Evolutionary conservation across 2,113 vertebrate species (phyloP).

Genomic region (Bufo gargarizans): DNA sequence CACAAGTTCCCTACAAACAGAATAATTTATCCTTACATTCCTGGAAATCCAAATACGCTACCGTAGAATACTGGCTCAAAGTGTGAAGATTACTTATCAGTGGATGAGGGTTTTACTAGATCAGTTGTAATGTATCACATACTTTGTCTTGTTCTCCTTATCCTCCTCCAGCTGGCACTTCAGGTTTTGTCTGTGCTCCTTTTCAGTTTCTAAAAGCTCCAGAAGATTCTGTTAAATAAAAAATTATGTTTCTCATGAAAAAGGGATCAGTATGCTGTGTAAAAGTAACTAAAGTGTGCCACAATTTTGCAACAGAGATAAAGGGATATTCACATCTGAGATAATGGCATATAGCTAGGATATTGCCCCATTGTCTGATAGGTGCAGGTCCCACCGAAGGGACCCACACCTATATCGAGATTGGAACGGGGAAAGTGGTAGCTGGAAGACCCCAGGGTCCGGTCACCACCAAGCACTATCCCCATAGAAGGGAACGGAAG

Average conservation of each 20-base stretch:
- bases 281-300: too few species aligned
- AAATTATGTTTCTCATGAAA: background rate
- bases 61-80: background rate
- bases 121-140: conserved; percentile 51
- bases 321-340: too few species aligned
- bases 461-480: too few species aligned
- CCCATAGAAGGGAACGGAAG: too few species aligned
- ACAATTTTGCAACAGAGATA: background rate
- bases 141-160: conserved; percentile 90
- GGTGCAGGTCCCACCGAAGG: too few species aligned
- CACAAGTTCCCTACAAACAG: conserved; percentile 78
- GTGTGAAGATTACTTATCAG: background rate
- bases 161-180: conserved; percentile 85
- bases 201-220: conserved; percentile 80
- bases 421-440: too few species aligned
- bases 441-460: too few species aligned
- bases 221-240: conserved; percentile 74
- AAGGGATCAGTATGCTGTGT: too few species aligned
- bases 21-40: background rate
- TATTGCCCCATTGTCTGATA: too few species aligned
- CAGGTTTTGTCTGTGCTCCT: conserved; percentile 79
- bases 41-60: background rate
- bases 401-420: too few species aligned
- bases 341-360: too few species aligned
- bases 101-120: background rate